A percentile compares a stretch with the other conserved stretches of the same genome.
Conservation (phyloP, 2,113 vertebrate species). For the Camelus bactrianus region DNA sequence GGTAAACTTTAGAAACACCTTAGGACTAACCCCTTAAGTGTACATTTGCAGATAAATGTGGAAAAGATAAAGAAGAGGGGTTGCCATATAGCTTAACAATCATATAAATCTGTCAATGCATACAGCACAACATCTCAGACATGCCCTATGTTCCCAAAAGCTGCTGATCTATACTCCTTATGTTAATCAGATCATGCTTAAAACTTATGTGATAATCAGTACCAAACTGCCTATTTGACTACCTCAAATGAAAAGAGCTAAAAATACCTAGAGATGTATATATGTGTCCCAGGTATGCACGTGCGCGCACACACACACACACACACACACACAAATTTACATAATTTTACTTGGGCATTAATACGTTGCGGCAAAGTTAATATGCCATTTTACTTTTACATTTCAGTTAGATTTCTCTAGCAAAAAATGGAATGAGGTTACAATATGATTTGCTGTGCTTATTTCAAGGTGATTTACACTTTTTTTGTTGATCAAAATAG, state of each 20-base stretch:
- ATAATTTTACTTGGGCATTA: slow-evolving; percentile 69
- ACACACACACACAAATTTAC: background rate
- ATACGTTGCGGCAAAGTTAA: slow-evolving; percentile 65
- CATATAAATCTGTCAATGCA: background rate
- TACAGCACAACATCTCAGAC: slow-evolving; percentile 50
- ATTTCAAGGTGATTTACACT: slow-evolving; percentile 75
- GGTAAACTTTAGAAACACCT: background rate
- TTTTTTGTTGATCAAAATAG: slow-evolving; percentile 68
- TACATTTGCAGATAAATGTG: slow-evolving; percentile 28
- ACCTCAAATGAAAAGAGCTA: background rate
- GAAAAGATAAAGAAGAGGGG: background rate
- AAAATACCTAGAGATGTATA: background rate
- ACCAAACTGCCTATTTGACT: background rate
- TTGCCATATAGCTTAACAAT: fast-evolving
- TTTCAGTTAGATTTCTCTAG: slow-evolving; percentile 59
- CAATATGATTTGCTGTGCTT: slow-evolving; percentile 56
- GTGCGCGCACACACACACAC: background rate
- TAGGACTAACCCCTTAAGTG: background rate
- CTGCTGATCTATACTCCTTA: slow-evolving; percentile 23
- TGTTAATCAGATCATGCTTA: slow-evolving; percentile 13
- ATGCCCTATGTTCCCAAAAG: slow-evolving; percentile 49
- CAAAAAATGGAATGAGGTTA: slow-evolving; percentile 66
- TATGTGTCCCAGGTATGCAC: background rate
- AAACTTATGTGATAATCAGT: slow-evolving; percentile 42
- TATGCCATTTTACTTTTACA: slow-evolving; percentile 66